Base-by-base conservation (phyloP, 2,797 vertebrate species). In the Gymnoscopelus microlampas region DNA sequence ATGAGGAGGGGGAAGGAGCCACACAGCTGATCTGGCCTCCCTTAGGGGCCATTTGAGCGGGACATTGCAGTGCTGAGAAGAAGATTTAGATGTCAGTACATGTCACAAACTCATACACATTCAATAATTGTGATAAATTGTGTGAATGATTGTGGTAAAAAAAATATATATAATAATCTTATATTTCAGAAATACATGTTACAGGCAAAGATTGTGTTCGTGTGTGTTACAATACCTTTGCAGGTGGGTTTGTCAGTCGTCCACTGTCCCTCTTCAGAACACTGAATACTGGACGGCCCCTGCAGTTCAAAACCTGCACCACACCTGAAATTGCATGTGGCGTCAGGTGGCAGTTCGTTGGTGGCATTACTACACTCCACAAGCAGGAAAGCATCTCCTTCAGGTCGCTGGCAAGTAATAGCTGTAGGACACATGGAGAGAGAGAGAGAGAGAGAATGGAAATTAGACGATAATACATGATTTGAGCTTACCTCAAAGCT, bases 241-340 rank as follows among this genome's bases (percentile, higher is more conserved):
- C 91, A 93, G 48, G n/a, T 77, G 19, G 91, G 91, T 24, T 48
- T 51, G 4, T 59, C 19, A 35, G 66, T 0, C 14, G 8, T 88
- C 95, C 95, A 95, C 29, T 67, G 59, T 60, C 93, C 94, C 0
- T 87, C 85, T 24, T 84, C 86, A 69, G 87, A 82, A 32, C 95
- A 95, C 53, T 68, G 49, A 44, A 85, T 32, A 3, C 24, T 58
- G 1, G 59, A 48, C 0, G 69, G 57, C 39, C 94, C 93, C 35
- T 85, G 69, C 48, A 94, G 50, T 3, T 65, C 11, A 59, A 92
- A 94, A 3, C 94, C 94, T 4, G 85, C 60, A 0, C 71, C 11
- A 26, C 95, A 95, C 60, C 53, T 84, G 77, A 95, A 94, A 15
- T 60, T 76, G 68, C 95, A 95, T 53, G 29, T 79, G 4, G 94